These are phyloP conservation scores for Solenopsis invicta DNA, from an alignment of 1,140 invertebrate species.

Conservation along the genomic window DNA sequence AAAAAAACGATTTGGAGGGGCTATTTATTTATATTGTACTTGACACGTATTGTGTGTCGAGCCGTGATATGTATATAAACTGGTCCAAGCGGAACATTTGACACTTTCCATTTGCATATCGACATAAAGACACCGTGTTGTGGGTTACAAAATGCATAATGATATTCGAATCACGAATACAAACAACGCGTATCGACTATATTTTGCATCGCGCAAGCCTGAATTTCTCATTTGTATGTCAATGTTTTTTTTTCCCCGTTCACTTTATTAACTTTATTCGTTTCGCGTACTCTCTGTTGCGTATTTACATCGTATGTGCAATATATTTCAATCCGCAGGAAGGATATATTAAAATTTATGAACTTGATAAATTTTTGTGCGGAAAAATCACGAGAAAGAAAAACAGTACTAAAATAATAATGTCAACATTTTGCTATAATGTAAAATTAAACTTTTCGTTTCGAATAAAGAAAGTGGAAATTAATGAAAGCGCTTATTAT, in stretches of 20 bases:
- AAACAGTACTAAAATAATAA: neutral
- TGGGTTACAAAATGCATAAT: constrained; percentile 18
- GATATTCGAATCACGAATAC: constrained; percentile 30
- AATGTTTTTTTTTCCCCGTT: neutral
- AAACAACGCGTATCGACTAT: constrained; percentile 16
- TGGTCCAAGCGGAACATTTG: constrained; percentile 5
- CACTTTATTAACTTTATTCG: constrained; percentile 41
- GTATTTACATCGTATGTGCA: constrained; percentile 1
- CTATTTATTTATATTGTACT: neutral
- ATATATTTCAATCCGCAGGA: neutral
- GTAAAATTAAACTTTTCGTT: neutral
- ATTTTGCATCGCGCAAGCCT: neutral
- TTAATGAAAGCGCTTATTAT: neutral
- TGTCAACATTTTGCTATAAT: neutral
- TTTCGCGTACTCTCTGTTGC: neutral
- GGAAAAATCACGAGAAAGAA: neutral
- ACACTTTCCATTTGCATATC: constrained; percentile 40
- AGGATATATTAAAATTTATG: constrained; percentile 1
- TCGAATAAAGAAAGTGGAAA: neutral
- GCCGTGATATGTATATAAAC: neutral
- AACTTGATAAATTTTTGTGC: neutral
- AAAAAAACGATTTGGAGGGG: neutral
- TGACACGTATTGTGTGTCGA: neutral
- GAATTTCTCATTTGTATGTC: constrained; percentile 36
- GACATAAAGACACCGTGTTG: constrained; percentile 23